A percentile compares a stretch with the other conserved stretches of the same genome.
These are phyloP conservation scores for Halichoeres trimaculatus DNA, from an alignment of 2,113 vertebrate species.

Conservation along the genomic window DNA sequence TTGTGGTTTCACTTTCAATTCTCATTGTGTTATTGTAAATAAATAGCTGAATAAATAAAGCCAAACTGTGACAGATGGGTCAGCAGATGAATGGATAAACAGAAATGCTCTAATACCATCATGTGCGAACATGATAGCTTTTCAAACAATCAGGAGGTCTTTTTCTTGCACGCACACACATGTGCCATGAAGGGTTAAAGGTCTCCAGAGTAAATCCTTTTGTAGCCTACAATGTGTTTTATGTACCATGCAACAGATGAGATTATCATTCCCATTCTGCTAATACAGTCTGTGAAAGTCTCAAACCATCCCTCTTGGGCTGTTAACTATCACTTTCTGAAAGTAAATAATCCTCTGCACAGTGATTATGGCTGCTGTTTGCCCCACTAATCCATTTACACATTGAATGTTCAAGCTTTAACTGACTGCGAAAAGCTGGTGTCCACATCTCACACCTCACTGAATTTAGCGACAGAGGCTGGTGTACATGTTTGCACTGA, in stretches of 20 bases:
- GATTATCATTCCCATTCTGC: background rate
- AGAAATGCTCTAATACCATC: background rate
- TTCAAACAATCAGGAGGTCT: background rate
- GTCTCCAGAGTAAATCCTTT: background rate
- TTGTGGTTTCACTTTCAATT: slow-evolving; percentile 37
- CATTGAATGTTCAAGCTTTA: background rate
- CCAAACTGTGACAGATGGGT: slow-evolving; percentile 38
- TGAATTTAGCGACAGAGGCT: background rate
- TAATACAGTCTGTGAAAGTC: background rate
- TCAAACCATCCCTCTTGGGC: background rate
- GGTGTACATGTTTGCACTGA: background rate
- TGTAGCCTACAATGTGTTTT: background rate
- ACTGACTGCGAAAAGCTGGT: background rate
- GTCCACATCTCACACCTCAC: background rate
- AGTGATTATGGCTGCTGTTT: background rate
- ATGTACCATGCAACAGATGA: background rate
- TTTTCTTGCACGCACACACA: background rate
- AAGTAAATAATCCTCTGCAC: background rate
- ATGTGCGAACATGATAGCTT: slow-evolving; percentile 4
- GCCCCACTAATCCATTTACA: slow-evolving; percentile 9
- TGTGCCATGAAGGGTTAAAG: background rate
- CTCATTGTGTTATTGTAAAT: slow-evolving; percentile 47
- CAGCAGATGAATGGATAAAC: slow-evolving; percentile 10
- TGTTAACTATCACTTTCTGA: background rate
- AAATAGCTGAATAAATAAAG: slow-evolving; percentile 53